Evolutionary conservation across 2,113 vertebrate genomes (phyloP).

Genomic region (Leuciscus idus): DNA sequence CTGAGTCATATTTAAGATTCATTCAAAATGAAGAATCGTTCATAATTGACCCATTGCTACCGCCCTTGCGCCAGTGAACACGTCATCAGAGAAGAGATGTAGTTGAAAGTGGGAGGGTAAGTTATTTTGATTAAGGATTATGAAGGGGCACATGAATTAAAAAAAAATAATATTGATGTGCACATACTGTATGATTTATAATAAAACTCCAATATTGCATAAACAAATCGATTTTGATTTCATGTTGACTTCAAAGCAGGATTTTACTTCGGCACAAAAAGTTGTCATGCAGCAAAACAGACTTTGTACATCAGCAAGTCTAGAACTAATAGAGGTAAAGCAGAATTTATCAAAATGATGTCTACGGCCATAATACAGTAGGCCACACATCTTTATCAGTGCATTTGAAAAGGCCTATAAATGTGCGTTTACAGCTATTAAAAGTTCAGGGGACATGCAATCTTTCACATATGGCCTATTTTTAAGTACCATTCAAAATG

Average conservation of each 20-base stretch:
- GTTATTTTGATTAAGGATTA: too few relatives aligned
- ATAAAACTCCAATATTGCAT: too few relatives aligned
- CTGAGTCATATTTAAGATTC: too few relatives aligned
- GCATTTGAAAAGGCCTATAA: background rate
- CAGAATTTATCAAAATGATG: background rate
- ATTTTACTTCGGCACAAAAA: background rate
- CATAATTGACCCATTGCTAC: too few relatives aligned
- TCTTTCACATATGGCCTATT: background rate
- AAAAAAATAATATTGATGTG: too few relatives aligned
- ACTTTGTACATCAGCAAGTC: background rate
- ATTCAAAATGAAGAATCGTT: too few relatives aligned
- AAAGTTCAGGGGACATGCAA: background rate
- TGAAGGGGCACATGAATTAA: too few relatives aligned
- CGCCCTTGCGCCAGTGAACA: too few relatives aligned
- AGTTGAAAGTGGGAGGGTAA: too few relatives aligned
- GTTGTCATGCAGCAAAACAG: background rate
- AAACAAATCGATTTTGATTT: too few relatives aligned
- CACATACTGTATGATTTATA: too few relatives aligned
- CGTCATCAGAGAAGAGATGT: too few relatives aligned
- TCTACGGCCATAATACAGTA: background rate
- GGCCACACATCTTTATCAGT: background rate
- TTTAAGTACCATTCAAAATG: conserved; percentile 15
- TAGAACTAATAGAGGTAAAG: background rate
- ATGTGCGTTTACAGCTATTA: background rate
- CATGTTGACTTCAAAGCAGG: background rate